These are phyloP conservation scores for Homarus gammarus DNA, from an alignment of 2,888 invertebrate genomes.

Conservation along the genomic window DNA sequence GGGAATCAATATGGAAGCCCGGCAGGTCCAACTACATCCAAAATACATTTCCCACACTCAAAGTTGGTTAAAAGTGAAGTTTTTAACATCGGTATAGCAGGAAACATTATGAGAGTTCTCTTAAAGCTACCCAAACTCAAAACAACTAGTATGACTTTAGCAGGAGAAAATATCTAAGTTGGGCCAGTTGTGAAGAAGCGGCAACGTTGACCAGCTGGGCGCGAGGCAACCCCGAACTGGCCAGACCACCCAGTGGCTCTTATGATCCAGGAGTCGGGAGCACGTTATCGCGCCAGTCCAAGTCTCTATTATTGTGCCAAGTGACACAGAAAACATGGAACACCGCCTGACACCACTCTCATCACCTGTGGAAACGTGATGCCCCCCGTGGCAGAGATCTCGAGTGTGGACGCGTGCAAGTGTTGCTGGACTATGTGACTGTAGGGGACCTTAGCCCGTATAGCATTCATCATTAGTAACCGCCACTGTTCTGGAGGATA, in stretches of 20 bases:
- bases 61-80: background rate
- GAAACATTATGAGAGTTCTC: background rate
- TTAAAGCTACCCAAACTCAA: background rate
- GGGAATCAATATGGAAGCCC: slow-evolving; percentile 64
- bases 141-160: background rate
- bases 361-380: background rate
- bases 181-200: slow-evolving; percentile 20
- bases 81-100: background rate
- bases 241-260: slow-evolving; percentile 57
- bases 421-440: background rate
- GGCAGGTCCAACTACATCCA: slow-evolving; percentile 42
- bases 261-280: slow-evolving; percentile 44
- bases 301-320: slow-evolving; percentile 41
- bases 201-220: slow-evolving; percentile 66
- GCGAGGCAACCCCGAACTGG: slow-evolving; percentile 65
- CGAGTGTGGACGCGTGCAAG: background rate
- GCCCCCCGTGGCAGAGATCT: background rate
- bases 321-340: slow-evolving; percentile 38
- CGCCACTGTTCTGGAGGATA: slow-evolving; percentile 16
- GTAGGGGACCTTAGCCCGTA: slow-evolving; percentile 17
- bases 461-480: slow-evolving; percentile 29
- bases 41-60: background rate
- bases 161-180: background rate
- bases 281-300: slow-evolving; percentile 44
- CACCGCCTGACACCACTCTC: background rate